Base-by-base conservation (phyloP, 2,888 invertebrate species). In the Allolobophora icterica region DNA sequence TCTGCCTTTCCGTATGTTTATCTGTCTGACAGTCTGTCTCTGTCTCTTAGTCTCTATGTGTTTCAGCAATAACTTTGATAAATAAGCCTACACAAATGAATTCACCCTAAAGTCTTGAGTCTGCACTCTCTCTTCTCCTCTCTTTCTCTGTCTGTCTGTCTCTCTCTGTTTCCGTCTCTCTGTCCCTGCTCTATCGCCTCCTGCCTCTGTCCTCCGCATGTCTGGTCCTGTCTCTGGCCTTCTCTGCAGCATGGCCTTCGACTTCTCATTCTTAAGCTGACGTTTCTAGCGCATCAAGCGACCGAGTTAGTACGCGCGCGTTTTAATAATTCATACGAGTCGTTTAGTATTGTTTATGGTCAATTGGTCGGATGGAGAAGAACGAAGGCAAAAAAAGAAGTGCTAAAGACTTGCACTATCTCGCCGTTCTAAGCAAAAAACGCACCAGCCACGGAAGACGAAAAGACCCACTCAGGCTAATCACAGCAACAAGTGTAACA, bases 341-440 rank as follows among this genome's bases (percentile, higher is more conserved):
- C n/a, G 71, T 71, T 71, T 71, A 30, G 71, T 71, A 71, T 71
- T n/a, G 8, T n/a, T 71, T 71, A n/a, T 71, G 71, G 71, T n/a
- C 30, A n/a, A n/a, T 71, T 71, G 71, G 71, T 71, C 71, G n/a
- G n/a, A 6, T 24, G 52, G 24, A 42, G 42, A 42, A 42, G 42
- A 42, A 24, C 52, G 52, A n/a, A n/a, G 1, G n/a, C 8, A 45
- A 13, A 71, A 71, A 13, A 71, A 71, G 71, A 71, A 71, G 71
- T 71, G n/a, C 71, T 71, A n/a, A n/a, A n/a, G 71, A 71, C 71
- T 71, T 71, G 71, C 71, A 71, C 30, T 71, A n/a, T 71, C 71
- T 71, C 71, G 17, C 71, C 71, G n/a, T 11, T 30, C 71, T 71
- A 71, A 71, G 8, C 71, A 71, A 71, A 24, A 71, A n/a, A n/a